Evolutionary conservation across 2,888 invertebrate genomes (phyloP), one percentile per base, ranked within the genome.

Genomic region (Chymomyza amoena): DNA sequence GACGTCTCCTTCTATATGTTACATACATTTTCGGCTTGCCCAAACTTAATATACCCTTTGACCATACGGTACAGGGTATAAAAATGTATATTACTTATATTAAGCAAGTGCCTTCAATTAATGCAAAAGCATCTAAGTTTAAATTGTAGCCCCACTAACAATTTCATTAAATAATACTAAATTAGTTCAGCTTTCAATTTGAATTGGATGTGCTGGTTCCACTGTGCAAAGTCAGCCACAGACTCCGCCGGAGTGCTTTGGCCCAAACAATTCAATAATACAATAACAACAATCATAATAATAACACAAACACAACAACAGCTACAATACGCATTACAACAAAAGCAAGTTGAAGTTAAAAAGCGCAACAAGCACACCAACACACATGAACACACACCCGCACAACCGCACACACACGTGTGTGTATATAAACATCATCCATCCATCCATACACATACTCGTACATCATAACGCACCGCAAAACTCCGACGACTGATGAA

Each of bases 241-340:
- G 52, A 76, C 75, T 80, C 87, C 85, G 9, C 1, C n/a, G 6
- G 87, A 84, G 88, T 82, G 88, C 85, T 87, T 82, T 87, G 87
- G 88, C 87, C 87, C 82, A 85, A 85, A 88, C 88, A 85, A 85
- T 85, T 85, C 84, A 88, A 88, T 88, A 88, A 87, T 80, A 85
- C 84, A 85, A 85, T 88, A 85, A 85, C 83, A 88, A 85, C 88
- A 88, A 85, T 85, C 88, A 84, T 88, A 88, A 85, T 85, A 84
- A 84, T 84, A 85, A 85, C 83, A 88, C 82, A 72, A 70, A 72
- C 75, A 74, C 70, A 80, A 57, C 57, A 65, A 56, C n/a, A 57
- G 39, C 13, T 13, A 25, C 57, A 57, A 25, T 25, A 25, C 18
- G n/a, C 18, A 25, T 57, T 57, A 57, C 57, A 54, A 63, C 54